These are phyloP conservation scores for Vultur gryphus DNA, from an alignment of 2,797 vertebrate species.

Conservation along the genomic window DNA sequence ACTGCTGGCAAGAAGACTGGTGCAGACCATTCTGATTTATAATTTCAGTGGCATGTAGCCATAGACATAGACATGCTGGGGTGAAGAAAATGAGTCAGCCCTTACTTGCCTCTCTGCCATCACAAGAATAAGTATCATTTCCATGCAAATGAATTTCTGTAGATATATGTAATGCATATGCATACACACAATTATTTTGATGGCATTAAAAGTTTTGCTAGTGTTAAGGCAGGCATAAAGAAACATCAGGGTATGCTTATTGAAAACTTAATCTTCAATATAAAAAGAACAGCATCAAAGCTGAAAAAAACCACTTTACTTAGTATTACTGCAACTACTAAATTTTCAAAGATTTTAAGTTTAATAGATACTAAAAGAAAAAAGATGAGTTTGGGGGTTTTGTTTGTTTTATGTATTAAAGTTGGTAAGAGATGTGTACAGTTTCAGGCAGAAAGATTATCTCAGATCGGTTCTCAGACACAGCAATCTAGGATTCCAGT, in stretches of 20 bases:
- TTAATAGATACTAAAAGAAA: neutral
- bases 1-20: neutral
- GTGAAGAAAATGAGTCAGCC: neutral
- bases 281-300: neutral
- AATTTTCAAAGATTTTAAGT: neutral
- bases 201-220: neutral
- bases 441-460: neutral
- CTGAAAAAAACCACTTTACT: neutral
- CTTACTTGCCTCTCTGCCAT: neutral
- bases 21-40: neutral
- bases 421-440: neutral
- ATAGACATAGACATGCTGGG: neutral
- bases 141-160: neutral
- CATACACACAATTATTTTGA: neutral
- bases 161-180: neutral
- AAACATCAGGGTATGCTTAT: neutral
- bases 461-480: neutral
- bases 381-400: neutral
- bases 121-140: neutral
- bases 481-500: neutral
- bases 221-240: neutral
- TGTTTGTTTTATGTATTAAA: neutral
- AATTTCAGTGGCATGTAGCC: neutral
- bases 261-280: neutral
- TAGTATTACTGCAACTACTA: neutral